A percentile compares a stretch with the other conserved stretches of the same genome.
Conservation (phyloP, 2,888 invertebrate genomes). For the Didymodactylos carnosus region DNA sequence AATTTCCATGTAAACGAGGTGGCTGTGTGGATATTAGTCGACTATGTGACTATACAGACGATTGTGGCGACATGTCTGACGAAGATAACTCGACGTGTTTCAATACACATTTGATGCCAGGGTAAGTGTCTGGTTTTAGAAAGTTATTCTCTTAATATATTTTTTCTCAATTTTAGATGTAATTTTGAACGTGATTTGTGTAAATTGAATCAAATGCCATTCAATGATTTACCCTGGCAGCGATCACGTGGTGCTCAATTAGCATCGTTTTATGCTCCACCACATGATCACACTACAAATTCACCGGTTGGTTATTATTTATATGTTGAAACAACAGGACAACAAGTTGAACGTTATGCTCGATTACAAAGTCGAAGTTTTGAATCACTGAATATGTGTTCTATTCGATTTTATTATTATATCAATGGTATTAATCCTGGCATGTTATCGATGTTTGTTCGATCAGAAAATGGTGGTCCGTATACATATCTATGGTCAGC, state of each 20-base stretch:
- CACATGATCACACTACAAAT: constrained; percentile 13
- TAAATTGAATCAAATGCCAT: not conserved
- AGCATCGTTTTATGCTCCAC: not conserved
- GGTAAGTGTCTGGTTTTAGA: not conserved
- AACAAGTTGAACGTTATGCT: not conserved
- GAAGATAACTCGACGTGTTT: constrained; percentile 17
- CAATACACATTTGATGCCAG: not conserved
- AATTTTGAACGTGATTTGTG: constrained; percentile 7
- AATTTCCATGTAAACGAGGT: constrained; percentile 20
- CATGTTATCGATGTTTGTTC: not conserved
- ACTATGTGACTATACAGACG: constrained; percentile 24
- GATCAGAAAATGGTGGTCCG: constrained; percentile 17
- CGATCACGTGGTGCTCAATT: not conserved
- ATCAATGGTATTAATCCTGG: not conserved
- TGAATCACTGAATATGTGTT: not conserved
- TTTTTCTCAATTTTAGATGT: not conserved
- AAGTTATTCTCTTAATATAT: not conserved
- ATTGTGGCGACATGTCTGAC: constrained; percentile 25
- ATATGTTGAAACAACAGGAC: not conserved
- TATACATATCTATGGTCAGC: constrained; percentile 19
- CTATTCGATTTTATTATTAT: constrained; percentile 6
- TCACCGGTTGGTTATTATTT: constrained; percentile 1
- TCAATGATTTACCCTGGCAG: not conserved
- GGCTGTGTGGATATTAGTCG: constrained; percentile 20
- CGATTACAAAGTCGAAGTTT: not conserved